Base-by-base conservation (phyloP, 2,888 invertebrate genomes). In the Cactoblastis cactorum region DNA sequence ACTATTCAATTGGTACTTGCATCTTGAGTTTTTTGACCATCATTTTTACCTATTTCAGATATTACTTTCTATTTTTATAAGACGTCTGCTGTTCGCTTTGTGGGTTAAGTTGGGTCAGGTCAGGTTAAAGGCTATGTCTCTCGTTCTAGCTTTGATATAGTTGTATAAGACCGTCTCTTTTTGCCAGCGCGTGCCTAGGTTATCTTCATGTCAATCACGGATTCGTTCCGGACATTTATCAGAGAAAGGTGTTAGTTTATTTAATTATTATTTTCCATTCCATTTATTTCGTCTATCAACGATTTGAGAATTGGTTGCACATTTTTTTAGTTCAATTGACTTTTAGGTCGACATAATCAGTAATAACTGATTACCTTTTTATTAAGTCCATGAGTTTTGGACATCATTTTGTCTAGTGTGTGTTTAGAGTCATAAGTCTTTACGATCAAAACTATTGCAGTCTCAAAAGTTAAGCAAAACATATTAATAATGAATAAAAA, bases 1-100 rank as follows among this genome's bases (percentile, higher is more conserved):
- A 58, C 63, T 54, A 68, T 69, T 68, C 64, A 67, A 47, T 62
- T 61, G 52, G 28, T 53, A 59, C 58, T 58, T 64, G 55, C 60
- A 58, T 53, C 49, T 51, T 54, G 52, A 63, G 59, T 58, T 55
- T 47, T 49, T 41, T 41, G 34, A 19, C 17, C 12, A 33, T 11
- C 33, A 18, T 14, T 41, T 49, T 41, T 43, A 15, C n/a, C 18
- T 18, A 49, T 34, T 49, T 49, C 24, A 41, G 12, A n/a, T 17
- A 12, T 32, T 33, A 49, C 49, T 49, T 49, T 49, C 49, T 49
- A 49, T 41, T 28, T 47, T 48, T 28, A 39, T 49, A 41, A 28
- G 28, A 14, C 19, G 49, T 33, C 49, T 49, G 41, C 37, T 17
- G 33, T 49, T 48, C 38, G 28, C 22, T 49, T 49, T 49, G 49